Evolutionary conservation across 1,140 invertebrate species (phyloP).

Genomic region (Trissolcus basalis): DNA sequence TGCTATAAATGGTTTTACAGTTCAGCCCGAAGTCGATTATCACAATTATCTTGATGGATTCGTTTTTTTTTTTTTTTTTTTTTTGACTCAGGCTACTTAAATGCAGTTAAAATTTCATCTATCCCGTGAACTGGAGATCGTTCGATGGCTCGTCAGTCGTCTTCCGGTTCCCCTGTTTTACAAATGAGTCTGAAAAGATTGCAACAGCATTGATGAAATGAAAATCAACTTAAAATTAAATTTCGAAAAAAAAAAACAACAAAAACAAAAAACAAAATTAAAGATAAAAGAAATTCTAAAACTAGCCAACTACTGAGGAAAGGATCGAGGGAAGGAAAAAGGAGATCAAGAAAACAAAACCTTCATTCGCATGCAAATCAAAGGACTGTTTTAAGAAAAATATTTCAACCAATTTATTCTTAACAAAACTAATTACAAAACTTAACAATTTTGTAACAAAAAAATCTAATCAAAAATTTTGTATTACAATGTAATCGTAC

Average conservation of each 20-base stretch:
- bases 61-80: slow-evolving; percentile 8
- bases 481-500: no score
- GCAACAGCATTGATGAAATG: slow-evolving; percentile 41
- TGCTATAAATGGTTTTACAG: slow-evolving; percentile 1
- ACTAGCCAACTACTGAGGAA: no score
- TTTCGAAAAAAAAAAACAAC: background rate
- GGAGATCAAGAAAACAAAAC: background rate
- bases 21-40: slow-evolving; percentile 7
- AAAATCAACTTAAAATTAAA: slow-evolving; percentile 64
- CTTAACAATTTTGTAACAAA: no score
- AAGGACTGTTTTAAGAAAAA: no score
- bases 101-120: slow-evolving; percentile 47
- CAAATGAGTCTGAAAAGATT: slow-evolving; percentile 72
- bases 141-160: slow-evolving; percentile 28
- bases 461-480: no score
- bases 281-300: no score
- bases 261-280: no score
- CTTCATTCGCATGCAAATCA: no score
- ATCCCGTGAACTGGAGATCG: slow-evolving; percentile 35
- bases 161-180: slow-evolving; percentile 57
- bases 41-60: slow-evolving; percentile 26
- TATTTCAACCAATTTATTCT: no score
- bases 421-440: no score
- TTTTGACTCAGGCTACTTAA: slow-evolving; percentile 33
- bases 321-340: no score